phyloP scores from a whole-genome alignment of 2,113 vertebrate genomes.

The Tinamus guttatus region DNA sequence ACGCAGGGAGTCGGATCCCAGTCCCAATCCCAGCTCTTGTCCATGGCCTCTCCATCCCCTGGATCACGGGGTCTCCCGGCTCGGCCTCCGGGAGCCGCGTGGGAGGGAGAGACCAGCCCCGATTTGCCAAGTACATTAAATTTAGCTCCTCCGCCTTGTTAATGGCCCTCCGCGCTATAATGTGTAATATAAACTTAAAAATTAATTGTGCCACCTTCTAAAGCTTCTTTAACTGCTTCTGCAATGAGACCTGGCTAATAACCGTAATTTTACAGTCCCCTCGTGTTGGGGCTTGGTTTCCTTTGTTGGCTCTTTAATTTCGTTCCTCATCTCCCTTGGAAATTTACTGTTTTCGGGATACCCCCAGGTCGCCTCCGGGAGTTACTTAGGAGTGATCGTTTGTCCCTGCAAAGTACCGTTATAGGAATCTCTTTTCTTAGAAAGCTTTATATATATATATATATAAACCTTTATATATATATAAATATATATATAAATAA shows the following conservation, averaged over 20 bases:
- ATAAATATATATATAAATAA: too few relatives aligned
- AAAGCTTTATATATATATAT: too few relatives aligned
- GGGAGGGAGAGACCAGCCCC: neutral
- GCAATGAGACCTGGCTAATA: conserved; percentile 12
- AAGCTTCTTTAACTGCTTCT: conserved; percentile 29
- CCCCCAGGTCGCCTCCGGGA: fast-evolving
- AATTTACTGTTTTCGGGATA: fast-evolving
- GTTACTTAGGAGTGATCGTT: too few relatives aligned
- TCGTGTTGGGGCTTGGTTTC: neutral
- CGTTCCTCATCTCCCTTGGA: neutral
- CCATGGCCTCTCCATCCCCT: neutral
- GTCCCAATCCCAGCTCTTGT: too few relatives aligned
- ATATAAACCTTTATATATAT: too few relatives aligned
- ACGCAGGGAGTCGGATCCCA: neutral
- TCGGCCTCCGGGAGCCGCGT: neutral
- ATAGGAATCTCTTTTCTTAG: too few relatives aligned
- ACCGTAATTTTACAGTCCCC: neutral
- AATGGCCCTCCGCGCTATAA: neutral
- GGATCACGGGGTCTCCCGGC: neutral
- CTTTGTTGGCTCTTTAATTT: neutral
- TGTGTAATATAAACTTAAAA: conserved; percentile 10
- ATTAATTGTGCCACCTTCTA: conserved; percentile 33
- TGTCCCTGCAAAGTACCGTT: too few relatives aligned
- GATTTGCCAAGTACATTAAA: neutral
- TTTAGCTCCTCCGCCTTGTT: neutral